These are phyloP conservation scores for Idris sp. DNA, from an alignment of 1,140 invertebrate species.

Conservation along the genomic window DNA sequence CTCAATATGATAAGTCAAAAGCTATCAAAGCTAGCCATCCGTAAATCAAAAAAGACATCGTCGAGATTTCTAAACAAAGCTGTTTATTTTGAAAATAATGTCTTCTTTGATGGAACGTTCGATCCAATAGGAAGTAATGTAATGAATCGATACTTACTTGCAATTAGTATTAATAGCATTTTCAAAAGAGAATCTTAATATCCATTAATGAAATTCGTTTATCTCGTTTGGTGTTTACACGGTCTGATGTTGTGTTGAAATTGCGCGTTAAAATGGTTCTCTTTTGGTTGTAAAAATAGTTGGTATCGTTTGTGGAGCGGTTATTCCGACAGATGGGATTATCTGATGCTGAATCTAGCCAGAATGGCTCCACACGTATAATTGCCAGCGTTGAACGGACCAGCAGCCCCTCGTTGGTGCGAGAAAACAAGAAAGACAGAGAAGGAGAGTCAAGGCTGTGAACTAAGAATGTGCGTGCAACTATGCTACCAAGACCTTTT, in stretches of 20 bases:
- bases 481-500: slow-evolving; percentile 75
- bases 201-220: slow-evolving; percentile 15
- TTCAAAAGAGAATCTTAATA: not conserved
- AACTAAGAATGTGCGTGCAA: slow-evolving; percentile 76
- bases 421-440: slow-evolving; percentile 37
- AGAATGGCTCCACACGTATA: slow-evolving; percentile 73
- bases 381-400: slow-evolving; percentile 69
- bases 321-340: slow-evolving; percentile 76
- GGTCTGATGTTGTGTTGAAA: slow-evolving; percentile 11
- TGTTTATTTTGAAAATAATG: no score
- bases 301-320: slow-evolving; percentile 70
- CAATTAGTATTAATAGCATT: no score
- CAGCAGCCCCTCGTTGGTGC: slow-evolving; percentile 49
- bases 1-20: no score
- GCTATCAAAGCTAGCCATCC: no score
- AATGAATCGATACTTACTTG: no score
- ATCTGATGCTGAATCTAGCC: slow-evolving; percentile 76
- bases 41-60: no score
- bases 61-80: no score
- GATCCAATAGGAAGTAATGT: no score
- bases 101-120: no score
- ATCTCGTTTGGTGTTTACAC: slow-evolving; percentile 7
- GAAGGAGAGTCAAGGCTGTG: slow-evolving; percentile 73
- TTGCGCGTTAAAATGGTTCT: slow-evolving; percentile 38
- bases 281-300: slow-evolving; percentile 42